phyloP scores from a whole-genome alignment of 2,113 vertebrate species.

The Tauraco erythrolophus region DNA sequence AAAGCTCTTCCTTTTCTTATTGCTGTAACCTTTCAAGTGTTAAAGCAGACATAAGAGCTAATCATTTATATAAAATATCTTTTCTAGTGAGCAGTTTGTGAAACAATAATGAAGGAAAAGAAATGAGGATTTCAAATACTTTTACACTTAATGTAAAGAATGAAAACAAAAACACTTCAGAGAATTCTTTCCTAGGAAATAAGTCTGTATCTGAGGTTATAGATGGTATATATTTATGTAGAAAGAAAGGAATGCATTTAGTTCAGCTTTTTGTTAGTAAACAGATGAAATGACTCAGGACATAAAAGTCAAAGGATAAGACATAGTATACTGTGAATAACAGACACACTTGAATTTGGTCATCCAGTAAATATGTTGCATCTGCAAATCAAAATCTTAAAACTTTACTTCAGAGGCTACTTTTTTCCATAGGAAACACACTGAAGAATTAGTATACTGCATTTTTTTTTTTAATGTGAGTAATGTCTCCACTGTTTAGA shows the following conservation, averaged over 20 bases:
- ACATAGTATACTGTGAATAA: neutral
- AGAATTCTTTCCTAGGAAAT: slow-evolving; percentile 21
- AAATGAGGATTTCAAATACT: slow-evolving; percentile 26
- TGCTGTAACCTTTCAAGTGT: slow-evolving; percentile 78
- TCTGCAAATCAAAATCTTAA: neutral
- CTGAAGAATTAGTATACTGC: neutral
- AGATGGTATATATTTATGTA: neutral
- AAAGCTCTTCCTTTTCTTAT: slow-evolving; percentile 67
- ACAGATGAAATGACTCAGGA: neutral
- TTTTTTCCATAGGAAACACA: slow-evolving; percentile 12
- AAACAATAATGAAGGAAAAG: slow-evolving; percentile 65
- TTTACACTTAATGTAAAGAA: slow-evolving; percentile 12
- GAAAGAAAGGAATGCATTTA: neutral
- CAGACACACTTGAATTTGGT: neutral
- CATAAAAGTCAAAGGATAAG: neutral
- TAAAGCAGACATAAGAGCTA: slow-evolving; percentile 74
- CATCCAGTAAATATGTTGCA: neutral
- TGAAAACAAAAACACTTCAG: neutral
- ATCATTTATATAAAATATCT: slow-evolving; percentile 71
- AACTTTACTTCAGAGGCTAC: neutral
- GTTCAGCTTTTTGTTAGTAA: neutral
- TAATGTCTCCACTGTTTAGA: neutral
- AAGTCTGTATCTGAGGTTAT: neutral
- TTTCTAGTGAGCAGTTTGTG: slow-evolving; percentile 73
- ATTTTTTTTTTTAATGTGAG: neutral